A percentile compares a stretch with the other conserved stretches of the same genome.
phyloP scores from a whole-genome alignment of 2,888 invertebrate genomes.

The Philhelius pedissequus region DNA sequence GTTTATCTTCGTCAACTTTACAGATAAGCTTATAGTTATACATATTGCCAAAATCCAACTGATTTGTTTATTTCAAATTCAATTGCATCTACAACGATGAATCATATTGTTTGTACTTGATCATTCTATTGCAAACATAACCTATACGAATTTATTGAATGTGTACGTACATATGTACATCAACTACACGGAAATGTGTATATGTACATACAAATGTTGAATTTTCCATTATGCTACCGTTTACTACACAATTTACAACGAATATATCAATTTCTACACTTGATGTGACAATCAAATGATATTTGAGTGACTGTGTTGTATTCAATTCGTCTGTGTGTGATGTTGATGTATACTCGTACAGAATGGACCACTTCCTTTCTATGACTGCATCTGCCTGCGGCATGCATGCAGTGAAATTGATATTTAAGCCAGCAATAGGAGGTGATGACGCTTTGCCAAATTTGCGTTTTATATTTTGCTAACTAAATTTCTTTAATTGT shows the following conservation, averaged over 20 bases:
- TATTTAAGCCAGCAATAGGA: neutral
- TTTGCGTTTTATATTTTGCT: constrained; percentile 4
- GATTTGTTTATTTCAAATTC: constrained; percentile 40
- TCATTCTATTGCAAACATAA: constrained; percentile 4
- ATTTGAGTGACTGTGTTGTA: constrained; percentile 34
- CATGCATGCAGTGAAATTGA: neutral
- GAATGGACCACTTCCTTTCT: neutral
- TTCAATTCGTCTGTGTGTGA: neutral
- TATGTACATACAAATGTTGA: neutral
- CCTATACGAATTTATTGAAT: neutral
- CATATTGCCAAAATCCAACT: constrained; percentile 13
- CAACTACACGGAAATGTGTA: constrained; percentile 7
- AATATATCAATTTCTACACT: constrained; percentile 36
- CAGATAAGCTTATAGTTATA: neutral
- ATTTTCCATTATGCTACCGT: constrained; percentile 14
- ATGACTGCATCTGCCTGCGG: neutral
- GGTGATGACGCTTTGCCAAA: neutral
- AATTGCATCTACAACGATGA: constrained; percentile 7
- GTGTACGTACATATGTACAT: constrained; percentile 10
- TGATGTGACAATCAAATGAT: constrained; percentile 50
- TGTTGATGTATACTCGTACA: neutral
- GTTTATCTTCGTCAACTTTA: neutral
- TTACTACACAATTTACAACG: constrained; percentile 30
- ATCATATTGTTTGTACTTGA: constrained; percentile 23
- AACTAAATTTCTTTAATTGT: neutral